Conservation (phyloP, 2,113 vertebrate species). For the Bagarius yarrelli region DNA sequence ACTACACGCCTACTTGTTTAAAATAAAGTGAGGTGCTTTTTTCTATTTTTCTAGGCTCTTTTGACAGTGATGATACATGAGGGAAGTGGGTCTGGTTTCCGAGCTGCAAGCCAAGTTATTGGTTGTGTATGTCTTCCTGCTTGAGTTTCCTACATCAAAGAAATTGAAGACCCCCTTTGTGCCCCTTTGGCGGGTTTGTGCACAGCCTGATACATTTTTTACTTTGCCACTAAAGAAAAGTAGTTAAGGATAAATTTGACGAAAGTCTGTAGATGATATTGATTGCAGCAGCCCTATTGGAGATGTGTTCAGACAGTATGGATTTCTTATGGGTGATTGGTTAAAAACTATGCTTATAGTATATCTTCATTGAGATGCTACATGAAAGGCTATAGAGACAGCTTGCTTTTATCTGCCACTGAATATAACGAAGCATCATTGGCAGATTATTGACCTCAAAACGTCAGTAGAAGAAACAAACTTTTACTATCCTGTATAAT, state of each 20-base stretch:
- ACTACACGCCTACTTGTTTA: neutral
- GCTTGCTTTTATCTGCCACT: neutral
- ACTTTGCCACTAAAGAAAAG: neutral
- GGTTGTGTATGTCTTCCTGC: neutral
- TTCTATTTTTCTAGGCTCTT: neutral
- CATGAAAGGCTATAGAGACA: neutral
- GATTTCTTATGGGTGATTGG: neutral
- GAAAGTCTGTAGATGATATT: neutral
- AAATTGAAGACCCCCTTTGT: neutral
- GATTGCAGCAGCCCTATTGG: neutral
- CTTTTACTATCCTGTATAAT: no score
- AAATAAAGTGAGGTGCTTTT: neutral
- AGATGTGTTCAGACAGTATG: neutral
- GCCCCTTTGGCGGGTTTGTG: neutral
- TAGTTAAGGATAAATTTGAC: neutral
- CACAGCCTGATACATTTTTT: neutral
- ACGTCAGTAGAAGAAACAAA: neutral
- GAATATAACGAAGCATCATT: neutral
- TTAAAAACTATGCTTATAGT: neutral
- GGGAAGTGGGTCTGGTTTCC: neutral
- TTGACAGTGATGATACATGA: neutral
- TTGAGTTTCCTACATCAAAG: neutral
- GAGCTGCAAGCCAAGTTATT: neutral
- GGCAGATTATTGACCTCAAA: neutral
- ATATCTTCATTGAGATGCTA: neutral